Conservation (phyloP, 2,797 vertebrate species). For the Phataginus tricuspis region DNA sequence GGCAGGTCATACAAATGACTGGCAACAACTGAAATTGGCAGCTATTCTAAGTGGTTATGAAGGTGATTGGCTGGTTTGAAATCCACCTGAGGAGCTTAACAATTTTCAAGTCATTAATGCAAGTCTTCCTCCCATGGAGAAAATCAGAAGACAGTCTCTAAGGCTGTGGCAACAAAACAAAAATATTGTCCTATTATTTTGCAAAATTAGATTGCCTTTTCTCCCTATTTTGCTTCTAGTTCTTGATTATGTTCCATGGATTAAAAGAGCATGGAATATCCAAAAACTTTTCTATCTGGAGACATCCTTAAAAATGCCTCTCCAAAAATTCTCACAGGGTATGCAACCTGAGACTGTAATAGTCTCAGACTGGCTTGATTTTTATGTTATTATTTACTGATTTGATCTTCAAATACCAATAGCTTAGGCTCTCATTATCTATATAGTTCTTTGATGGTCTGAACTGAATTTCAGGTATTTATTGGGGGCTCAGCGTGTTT, state of each 20-base stretch:
- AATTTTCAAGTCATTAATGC: constrained; percentile 37
- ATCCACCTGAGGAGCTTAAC: not conserved
- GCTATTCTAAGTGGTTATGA: constrained; percentile 12
- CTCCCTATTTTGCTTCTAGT: not conserved
- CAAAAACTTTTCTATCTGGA: not conserved
- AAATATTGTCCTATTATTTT: constrained; percentile 33
- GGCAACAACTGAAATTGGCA: constrained; percentile 14
- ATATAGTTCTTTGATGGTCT: not conserved
- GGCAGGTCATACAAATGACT: constrained; percentile 11
- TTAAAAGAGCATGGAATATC: not conserved
- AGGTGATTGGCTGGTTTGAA: not conserved
- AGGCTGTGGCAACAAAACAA: not conserved
- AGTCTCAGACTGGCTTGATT: not conserved
- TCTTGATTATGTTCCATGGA: not conserved
- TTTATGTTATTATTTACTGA: constrained; percentile 7
- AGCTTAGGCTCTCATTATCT: not conserved
- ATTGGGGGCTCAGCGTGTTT: not conserved
- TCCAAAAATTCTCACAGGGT: not conserved
- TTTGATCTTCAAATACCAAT: not conserved
- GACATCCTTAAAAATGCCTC: not conserved
- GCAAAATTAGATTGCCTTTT: not conserved
- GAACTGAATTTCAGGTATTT: not conserved
- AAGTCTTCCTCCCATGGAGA: not conserved
- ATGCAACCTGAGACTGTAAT: not conserved
- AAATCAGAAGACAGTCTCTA: not conserved